Percentiles rank a stretch among this genome's conserved stretches.
phyloP scores from a whole-genome alignment of 2,113 vertebrate genomes.

The Oncorhynchus keta region DNA sequence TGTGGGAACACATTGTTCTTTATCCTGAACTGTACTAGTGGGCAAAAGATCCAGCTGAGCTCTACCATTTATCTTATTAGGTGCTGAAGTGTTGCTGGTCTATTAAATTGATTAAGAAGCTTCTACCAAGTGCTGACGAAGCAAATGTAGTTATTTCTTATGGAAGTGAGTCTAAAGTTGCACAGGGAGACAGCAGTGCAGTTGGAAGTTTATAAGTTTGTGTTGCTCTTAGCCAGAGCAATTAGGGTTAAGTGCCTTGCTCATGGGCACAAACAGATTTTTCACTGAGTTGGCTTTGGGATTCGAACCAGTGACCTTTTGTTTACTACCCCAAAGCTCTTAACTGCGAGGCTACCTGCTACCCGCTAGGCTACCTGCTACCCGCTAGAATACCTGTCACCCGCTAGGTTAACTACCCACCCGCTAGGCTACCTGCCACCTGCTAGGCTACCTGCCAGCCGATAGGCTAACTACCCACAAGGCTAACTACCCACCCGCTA shows the following conservation, averaged over 20 bases:
- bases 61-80: constrained; percentile 7
- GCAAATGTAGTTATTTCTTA: not conserved
- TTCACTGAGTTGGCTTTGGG: too few relatives aligned
- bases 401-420: too few relatives aligned
- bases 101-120: constrained; percentile 8
- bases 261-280: too few relatives aligned
- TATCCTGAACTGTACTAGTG: not conserved
- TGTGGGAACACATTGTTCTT: constrained; percentile 1
- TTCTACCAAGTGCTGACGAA: not conserved
- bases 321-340: too few relatives aligned
- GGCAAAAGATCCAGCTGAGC: not conserved
- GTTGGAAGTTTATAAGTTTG: not conserved
- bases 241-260: too few relatives aligned
- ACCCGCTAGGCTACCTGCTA: not conserved
- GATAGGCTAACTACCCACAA: too few relatives aligned
- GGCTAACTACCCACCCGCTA: too few relatives aligned
- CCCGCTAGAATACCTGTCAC: not conserved
- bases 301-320: too few relatives aligned
- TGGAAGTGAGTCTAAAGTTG: not conserved
- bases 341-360: too few relatives aligned
- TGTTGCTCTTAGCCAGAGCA: not conserved
- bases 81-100: not conserved
- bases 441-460: too few relatives aligned
- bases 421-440: too few relatives aligned
- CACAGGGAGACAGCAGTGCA: not conserved